A percentile compares a stretch with the other conserved stretches of the same genome.
phyloP scores from a whole-genome alignment of 2,113 vertebrate genomes.

The Meles meles region DNA sequence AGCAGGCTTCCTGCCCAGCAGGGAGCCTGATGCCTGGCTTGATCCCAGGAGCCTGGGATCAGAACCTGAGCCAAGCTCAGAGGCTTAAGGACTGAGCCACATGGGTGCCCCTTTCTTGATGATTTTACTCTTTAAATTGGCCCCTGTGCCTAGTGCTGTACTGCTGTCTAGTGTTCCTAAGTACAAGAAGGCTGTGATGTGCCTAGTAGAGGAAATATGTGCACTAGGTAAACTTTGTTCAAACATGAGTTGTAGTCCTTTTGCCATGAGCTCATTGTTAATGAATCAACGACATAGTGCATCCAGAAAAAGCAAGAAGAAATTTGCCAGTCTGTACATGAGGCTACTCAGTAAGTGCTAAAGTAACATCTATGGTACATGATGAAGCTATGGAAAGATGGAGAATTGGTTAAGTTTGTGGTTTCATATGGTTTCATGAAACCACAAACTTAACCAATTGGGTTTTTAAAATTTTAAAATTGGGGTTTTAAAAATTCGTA shows the following conservation, averaged over 20 bases:
- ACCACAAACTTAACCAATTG: no score
- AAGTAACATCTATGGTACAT: background rate
- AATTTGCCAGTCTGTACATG: background rate
- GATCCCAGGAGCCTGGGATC: no score
- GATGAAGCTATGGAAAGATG: background rate
- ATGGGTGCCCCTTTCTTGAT: background rate
- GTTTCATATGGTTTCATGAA: no score
- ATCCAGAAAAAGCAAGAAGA: background rate
- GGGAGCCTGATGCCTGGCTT: no score
- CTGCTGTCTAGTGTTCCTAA: background rate
- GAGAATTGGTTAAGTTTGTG: background rate
- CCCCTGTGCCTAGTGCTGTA: background rate
- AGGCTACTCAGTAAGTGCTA: background rate
- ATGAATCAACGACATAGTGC: background rate
- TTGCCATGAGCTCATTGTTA: background rate
- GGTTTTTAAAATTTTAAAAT: no score
- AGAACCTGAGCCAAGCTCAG: no score
- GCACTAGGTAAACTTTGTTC: background rate
- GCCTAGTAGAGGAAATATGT: background rate
- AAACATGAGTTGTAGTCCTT: background rate
- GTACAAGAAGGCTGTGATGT: background rate
- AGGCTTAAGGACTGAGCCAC: no score
- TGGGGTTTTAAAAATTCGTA: background rate
- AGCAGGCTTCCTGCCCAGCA: no score
- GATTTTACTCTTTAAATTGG: background rate